These are phyloP conservation scores for Agriopis leucophaearia DNA, from an alignment of 2,888 invertebrate genomes.

Conservation along the genomic window DNA sequence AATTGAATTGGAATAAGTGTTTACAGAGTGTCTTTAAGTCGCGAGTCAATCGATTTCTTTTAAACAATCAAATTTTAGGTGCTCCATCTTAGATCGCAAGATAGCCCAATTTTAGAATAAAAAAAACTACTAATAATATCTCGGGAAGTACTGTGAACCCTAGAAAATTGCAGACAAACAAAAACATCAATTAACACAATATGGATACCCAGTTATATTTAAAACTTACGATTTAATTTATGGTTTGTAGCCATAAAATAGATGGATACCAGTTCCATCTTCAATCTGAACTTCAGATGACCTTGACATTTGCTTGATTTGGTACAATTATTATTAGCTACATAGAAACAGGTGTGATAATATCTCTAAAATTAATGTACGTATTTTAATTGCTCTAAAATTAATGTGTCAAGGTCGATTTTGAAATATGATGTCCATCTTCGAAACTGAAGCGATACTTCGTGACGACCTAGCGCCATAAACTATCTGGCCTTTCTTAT, in stretches of 20 bases:
- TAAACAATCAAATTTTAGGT: no score
- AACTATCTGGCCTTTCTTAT: constrained; percentile 6
- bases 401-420: constrained; percentile 35
- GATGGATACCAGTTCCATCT: constrained; percentile 25
- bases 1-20: no score
- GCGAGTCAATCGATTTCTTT: no score
- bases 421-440: constrained; percentile 11
- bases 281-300: constrained; percentile 7
- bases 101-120: no score
- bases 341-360: constrained; percentile 13
- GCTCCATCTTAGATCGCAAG: no score
- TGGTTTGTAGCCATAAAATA: constrained; percentile 9
- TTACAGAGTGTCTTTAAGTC: no score
- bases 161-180: no score
- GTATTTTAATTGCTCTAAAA: constrained; percentile 19
- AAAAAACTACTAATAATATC: no score
- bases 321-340: constrained; percentile 27
- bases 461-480: constrained; percentile 9
- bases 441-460: neutral
- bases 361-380: constrained; percentile 4
- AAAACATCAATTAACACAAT: neutral
- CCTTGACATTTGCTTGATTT: constrained; percentile 52
- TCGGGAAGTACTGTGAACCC: no score
- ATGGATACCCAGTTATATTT: neutral
- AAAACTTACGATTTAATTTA: constrained; percentile 20